These are phyloP conservation scores for Agraylea sexmaculata DNA, from an alignment of 1,140 invertebrate genomes.

Conservation along the genomic window DNA sequence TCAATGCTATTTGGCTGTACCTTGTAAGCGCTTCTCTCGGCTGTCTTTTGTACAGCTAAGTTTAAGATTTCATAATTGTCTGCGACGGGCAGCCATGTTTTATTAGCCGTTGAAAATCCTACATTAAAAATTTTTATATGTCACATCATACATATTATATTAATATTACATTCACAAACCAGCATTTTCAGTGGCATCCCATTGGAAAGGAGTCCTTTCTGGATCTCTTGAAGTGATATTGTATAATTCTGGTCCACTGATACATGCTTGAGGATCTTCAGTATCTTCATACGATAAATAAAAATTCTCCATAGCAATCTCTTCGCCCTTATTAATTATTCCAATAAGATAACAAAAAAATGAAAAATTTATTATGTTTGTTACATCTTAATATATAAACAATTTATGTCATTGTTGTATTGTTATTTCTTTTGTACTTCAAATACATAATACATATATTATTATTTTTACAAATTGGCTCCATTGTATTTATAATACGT, in stretches of 20 bases:
- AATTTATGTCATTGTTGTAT: neutral
- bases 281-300: constrained; percentile 21
- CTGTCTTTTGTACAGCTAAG: constrained; percentile 31
- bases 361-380: neutral
- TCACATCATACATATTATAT: constrained; percentile 3
- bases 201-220: constrained; percentile 54
- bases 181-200: constrained; percentile 42
- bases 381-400: neutral
- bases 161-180: constrained; percentile 23
- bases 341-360: neutral
- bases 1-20: constrained; percentile 20
- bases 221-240: constrained; percentile 38
- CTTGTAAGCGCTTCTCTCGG: constrained; percentile 36
- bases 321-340: constrained; percentile 19
- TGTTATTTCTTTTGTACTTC: neutral
- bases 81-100: constrained; percentile 59
- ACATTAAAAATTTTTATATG: constrained; percentile 5
- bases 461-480: constrained; percentile 21
- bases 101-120: constrained; percentile 48
- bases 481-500: constrained; percentile 24
- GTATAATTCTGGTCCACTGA: constrained; percentile 26
- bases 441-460: neutral
- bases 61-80: constrained; percentile 46
- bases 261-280: constrained; percentile 22
- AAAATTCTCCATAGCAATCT: constrained; percentile 21